phyloP scores from a whole-genome alignment of 2,888 invertebrate genomes.

The Taenaris catops region DNA sequence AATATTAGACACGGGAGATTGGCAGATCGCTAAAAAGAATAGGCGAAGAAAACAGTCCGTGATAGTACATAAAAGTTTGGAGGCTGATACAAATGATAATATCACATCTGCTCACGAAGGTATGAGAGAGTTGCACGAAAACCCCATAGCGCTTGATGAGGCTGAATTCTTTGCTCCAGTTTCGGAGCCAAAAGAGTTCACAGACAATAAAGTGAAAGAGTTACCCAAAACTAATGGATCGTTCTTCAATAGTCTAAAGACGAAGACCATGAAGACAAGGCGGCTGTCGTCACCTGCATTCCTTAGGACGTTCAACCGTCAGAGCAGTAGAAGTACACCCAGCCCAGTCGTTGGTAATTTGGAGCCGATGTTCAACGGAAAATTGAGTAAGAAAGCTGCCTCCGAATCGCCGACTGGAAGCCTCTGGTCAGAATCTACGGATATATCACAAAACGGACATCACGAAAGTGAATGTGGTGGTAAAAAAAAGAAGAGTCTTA shows the following conservation, averaged over 20 bases:
- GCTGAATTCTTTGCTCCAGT: constrained; percentile 74
- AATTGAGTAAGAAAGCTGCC: constrained; percentile 49
- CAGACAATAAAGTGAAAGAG: constrained; percentile 40
- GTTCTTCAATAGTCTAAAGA: constrained; percentile 64
- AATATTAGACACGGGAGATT: constrained; percentile 65
- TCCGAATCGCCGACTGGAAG: constrained; percentile 70
- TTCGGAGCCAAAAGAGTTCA: constrained; percentile 62
- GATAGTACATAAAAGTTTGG: constrained; percentile 53
- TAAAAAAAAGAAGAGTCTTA: constrained; percentile 84
- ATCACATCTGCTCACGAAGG: constrained; percentile 43
- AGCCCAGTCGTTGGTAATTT: constrained; percentile 52
- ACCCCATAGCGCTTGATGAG: constrained; percentile 77
- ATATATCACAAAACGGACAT: constrained; percentile 59
- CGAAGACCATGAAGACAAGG: constrained; percentile 72
- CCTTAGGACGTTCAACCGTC: constrained; percentile 76
- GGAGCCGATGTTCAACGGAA: constrained; percentile 61
- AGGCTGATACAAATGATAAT: constrained; percentile 40
- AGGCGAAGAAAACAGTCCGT: constrained; percentile 67
- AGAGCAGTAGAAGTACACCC: constrained; percentile 62
- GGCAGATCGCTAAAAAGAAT: constrained; percentile 67
- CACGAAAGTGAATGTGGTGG: constrained; percentile 43
- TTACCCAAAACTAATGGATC: constrained; percentile 67
- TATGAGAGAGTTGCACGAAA: constrained; percentile 62
- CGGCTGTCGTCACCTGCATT: constrained; percentile 81
- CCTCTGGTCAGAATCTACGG: constrained; percentile 70